Evolutionary conservation across 2,113 vertebrate genomes (phyloP), one percentile per base, ranked within the genome.

Genomic region (Zootoca vivipara): DNA sequence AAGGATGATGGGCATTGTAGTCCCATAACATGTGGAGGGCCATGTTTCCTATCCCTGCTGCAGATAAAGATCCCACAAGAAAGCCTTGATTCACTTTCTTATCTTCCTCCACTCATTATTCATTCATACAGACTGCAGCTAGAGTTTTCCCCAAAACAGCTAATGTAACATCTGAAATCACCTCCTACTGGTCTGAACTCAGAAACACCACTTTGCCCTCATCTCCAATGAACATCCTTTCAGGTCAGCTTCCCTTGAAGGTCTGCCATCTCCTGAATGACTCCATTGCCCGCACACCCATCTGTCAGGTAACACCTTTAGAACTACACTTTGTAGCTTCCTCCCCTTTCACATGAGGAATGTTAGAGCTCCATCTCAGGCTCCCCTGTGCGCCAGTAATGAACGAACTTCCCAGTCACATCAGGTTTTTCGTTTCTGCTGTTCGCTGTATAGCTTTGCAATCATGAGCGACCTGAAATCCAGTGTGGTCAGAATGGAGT

Each of bases 381-480:
- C 56, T 42, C 38, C 12, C n/a, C 30, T 86, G 40, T 18, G 20
- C 22, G 28, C 26, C 8, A 83, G 22, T n/a, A 64, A 16, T 69
- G 62, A 38, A 52, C 13, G 15, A 70, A 5, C 78, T 42, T 42
- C 1, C 3, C 72, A 69, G 20, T 33, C 18, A 38, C 40, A 67
- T 28, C 35, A 40, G 18, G 28, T 65, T 52, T 62, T 38, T 78
- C 35, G 33, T 28, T 38, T 82, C 69, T 86, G 15, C 30, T 30
- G 28, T 56, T 58, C 18, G 46, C 40, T 70, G 69, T 40, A 62
- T 20, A 52, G 40, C 65, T 20, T 40, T 77, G 42, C 79, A 42
- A 28, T 82, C 28, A 28, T 83, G 40, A 52, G 73, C 69, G 22
- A 81, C 81, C 87, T 83, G 87, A 77, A 78, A 78, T 78, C 83